Conservation (phyloP, 2,888 invertebrate genomes). For the Phragmatobia fuliginosa region DNA sequence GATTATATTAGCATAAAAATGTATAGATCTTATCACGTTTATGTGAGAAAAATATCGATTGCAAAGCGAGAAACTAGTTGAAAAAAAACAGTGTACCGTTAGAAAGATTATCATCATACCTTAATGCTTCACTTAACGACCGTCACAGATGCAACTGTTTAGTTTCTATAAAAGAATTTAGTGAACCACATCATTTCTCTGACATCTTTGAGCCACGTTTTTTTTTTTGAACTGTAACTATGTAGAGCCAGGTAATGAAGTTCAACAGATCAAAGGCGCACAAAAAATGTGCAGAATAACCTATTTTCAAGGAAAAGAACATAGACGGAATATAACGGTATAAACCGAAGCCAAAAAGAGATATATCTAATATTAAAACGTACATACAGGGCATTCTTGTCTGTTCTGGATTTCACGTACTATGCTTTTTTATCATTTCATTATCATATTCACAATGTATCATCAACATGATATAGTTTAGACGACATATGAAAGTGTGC, state of each 20-base stretch:
- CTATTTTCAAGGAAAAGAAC: neutral
- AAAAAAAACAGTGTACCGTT: conserved; percentile 65
- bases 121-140: conserved; percentile 57
- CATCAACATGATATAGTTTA: neutral
- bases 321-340: neutral
- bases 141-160: conserved; percentile 53
- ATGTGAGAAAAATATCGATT: conserved; percentile 50
- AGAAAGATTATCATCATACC: conserved; percentile 58
- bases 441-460: neutral
- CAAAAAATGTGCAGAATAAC: neutral
- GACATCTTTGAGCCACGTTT: conserved; percentile 36
- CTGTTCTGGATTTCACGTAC: neutral
- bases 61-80: conserved; percentile 47
- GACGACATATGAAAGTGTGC: conserved; percentile 16
- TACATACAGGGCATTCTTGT: neutral
- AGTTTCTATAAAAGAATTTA: conserved; percentile 53
- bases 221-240: neutral
- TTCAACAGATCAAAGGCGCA: neutral
- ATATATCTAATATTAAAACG: neutral
- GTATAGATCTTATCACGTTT: conserved; percentile 49
- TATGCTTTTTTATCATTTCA: neutral
- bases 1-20: conserved; percentile 45
- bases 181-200: conserved; percentile 42
- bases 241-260: neutral
- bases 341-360: neutral